Percentiles rank a stretch among this genome's conserved stretches.
These are phyloP conservation scores for Gymnarchus niloticus DNA, from an alignment of 2,113 vertebrate species.

Conservation along the genomic window DNA sequence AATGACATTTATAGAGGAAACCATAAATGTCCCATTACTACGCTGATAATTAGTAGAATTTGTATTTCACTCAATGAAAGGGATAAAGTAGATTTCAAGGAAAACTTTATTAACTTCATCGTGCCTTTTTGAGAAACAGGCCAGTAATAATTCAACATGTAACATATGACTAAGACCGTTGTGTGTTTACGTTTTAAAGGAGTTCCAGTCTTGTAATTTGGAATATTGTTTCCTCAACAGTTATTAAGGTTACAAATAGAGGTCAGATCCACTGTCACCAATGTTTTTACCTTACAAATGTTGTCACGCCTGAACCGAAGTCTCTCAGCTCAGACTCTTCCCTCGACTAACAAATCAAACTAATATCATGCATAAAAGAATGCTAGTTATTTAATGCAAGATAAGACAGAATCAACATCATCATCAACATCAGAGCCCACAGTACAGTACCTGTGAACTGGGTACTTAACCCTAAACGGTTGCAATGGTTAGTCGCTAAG, in stretches of 20 bases:
- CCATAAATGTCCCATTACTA: not conserved
- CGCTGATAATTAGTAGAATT: not conserved
- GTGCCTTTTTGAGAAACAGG: not conserved
- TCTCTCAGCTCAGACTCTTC: not conserved
- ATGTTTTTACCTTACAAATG: not conserved
- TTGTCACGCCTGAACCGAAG: not conserved
- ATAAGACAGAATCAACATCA: not conserved
- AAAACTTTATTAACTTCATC: not conserved
- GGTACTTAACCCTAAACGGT: not conserved
- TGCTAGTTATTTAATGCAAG: not conserved
- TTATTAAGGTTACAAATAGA: not conserved
- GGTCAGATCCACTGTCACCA: not conserved
- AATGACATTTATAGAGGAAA: not conserved
- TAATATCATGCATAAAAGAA: not conserved
- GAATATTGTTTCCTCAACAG: not conserved
- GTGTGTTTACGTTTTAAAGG: not conserved
- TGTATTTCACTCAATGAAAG: not conserved
- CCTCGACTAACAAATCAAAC: not conserved
- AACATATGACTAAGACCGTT: not conserved
- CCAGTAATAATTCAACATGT: not conserved
- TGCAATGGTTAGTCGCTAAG: not conserved
- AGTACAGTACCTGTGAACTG: not conserved
- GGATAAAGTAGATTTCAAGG: not conserved
- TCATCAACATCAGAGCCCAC: not conserved
- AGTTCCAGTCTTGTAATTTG: not conserved